These are phyloP conservation scores for Erpornis zantholeuca DNA, from an alignment of 2,113 vertebrate genomes.

Conservation along the genomic window DNA sequence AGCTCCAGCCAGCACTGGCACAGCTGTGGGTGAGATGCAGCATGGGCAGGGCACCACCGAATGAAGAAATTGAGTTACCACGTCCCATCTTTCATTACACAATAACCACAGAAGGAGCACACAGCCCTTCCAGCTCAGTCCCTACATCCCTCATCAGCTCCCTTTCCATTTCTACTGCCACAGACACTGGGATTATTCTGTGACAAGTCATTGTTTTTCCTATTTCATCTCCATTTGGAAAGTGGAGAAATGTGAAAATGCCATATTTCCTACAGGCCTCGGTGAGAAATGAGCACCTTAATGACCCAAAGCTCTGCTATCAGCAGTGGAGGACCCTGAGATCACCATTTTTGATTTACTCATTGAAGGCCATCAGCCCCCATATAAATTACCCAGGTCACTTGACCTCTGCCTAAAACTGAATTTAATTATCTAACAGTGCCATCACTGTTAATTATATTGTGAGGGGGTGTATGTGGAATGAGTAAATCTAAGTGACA, in stretches of 20 bases:
- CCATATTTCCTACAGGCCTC: background rate
- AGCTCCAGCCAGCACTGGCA: background rate
- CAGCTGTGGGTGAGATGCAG: background rate
- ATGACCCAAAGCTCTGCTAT: background rate
- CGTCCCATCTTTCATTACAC: background rate
- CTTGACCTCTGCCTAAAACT: background rate
- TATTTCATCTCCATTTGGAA: background rate
- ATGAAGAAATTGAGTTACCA: background rate
- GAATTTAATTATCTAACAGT: constrained; percentile 9
- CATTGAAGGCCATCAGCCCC: background rate
- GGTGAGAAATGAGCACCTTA: background rate
- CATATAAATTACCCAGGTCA: background rate
- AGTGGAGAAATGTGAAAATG: background rate
- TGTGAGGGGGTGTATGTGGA: background rate
- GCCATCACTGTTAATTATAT: background rate
- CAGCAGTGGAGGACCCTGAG: background rate
- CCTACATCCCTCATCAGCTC: background rate
- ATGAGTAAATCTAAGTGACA: background rate
- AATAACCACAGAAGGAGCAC: background rate
- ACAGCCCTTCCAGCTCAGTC: background rate
- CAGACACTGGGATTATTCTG: background rate
- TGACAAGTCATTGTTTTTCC: background rate
- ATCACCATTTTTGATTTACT: background rate
- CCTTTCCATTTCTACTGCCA: background rate
- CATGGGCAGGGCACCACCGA: background rate